A percentile compares a stretch with the other conserved stretches of the same genome.
Evolutionary conservation across 2,888 invertebrate species (phyloP).

Genomic region (Serripes groenlandicus): DNA sequence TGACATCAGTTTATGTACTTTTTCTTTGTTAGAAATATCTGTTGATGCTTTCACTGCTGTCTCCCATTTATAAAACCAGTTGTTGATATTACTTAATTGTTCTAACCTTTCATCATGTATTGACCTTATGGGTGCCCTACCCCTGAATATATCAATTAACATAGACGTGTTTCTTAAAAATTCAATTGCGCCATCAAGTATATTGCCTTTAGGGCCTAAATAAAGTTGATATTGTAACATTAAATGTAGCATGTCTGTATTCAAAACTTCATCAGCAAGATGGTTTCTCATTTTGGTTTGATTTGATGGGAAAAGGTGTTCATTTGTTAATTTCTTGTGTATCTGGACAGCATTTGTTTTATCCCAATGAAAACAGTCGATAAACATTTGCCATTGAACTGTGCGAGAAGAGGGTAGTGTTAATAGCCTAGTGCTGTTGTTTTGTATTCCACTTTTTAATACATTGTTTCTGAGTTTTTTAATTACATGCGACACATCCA

Average conservation of each 20-base stretch:
- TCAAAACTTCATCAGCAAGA: slow-evolving; percentile 62
- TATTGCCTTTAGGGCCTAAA: slow-evolving; percentile 37
- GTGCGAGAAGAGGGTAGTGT: slow-evolving; percentile 15
- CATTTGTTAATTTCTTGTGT: slow-evolving; percentile 53
- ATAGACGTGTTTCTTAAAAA: slow-evolving; percentile 34
- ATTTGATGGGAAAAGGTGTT: slow-evolving; percentile 48
- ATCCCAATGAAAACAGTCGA: slow-evolving; percentile 62
- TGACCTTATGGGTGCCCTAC: slow-evolving; percentile 22
- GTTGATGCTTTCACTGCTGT: too few species aligned
- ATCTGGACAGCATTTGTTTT: slow-evolving; percentile 43
- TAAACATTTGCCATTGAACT: slow-evolving; percentile 60
- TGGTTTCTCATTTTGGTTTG: slow-evolving; percentile 62
- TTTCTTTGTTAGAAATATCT: too few species aligned
- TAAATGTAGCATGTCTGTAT: slow-evolving; percentile 55
- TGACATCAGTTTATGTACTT: slow-evolving; percentile 44
- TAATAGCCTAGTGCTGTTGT: slow-evolving; percentile 33
- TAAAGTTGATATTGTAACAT: slow-evolving; percentile 33
- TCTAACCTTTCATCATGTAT: slow-evolving; percentile 33
- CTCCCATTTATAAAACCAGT: slow-evolving; percentile 29
- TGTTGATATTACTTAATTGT: slow-evolving; percentile 16
- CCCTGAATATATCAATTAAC: slow-evolving; percentile 37
- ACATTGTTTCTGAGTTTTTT: slow-evolving; percentile 63
- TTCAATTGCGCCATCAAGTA: slow-evolving; percentile 45
- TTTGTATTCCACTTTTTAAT: slow-evolving; percentile 51
- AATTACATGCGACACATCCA: slow-evolving; percentile 57